These are phyloP conservation scores for Drosophila lutescens DNA, from an alignment of 2,888 invertebrate genomes.

Conservation along the genomic window DNA sequence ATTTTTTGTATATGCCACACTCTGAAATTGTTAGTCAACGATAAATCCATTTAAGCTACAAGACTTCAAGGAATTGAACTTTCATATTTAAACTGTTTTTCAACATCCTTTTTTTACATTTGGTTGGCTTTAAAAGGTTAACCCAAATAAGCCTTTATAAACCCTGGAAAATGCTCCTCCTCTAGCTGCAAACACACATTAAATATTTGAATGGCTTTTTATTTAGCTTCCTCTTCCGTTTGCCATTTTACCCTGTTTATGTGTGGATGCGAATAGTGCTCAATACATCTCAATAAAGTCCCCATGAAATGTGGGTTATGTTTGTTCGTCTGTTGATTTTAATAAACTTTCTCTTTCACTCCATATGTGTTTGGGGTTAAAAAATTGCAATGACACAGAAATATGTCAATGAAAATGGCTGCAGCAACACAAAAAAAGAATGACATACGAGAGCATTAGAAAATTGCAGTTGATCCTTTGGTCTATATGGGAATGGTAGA, in stretches of 20 bases:
- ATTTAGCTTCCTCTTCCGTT: slow-evolving; percentile 14
- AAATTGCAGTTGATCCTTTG: slow-evolving; percentile 37
- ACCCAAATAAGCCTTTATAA: slow-evolving; percentile 18
- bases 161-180: slow-evolving; percentile 6
- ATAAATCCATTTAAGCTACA: background rate
- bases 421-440: slow-evolving; percentile 14
- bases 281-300: slow-evolving; percentile 43
- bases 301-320: slow-evolving; percentile 32
- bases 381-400: slow-evolving; percentile 31
- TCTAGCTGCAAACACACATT: slow-evolving; percentile 7
- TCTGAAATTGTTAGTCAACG: background rate
- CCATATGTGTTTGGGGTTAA: slow-evolving; percentile 2
- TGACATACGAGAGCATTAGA: slow-evolving; percentile 45
- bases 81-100: background rate
- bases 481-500: slow-evolving; percentile 1
- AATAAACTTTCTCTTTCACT: slow-evolving; percentile 44
- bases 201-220: slow-evolving; percentile 41
- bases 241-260: slow-evolving; percentile 22
- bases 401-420: slow-evolving; percentile 46
- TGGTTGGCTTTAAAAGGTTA: slow-evolving; percentile 5
- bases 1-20: background rate
- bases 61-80: background rate
- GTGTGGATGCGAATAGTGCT: slow-evolving; percentile 16
- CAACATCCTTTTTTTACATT: background rate
- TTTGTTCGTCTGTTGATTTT: slow-evolving; percentile 46